Evolutionary conservation across 2,113 vertebrate species (phyloP).

Genomic region (Sapayoa aenigma): DNA sequence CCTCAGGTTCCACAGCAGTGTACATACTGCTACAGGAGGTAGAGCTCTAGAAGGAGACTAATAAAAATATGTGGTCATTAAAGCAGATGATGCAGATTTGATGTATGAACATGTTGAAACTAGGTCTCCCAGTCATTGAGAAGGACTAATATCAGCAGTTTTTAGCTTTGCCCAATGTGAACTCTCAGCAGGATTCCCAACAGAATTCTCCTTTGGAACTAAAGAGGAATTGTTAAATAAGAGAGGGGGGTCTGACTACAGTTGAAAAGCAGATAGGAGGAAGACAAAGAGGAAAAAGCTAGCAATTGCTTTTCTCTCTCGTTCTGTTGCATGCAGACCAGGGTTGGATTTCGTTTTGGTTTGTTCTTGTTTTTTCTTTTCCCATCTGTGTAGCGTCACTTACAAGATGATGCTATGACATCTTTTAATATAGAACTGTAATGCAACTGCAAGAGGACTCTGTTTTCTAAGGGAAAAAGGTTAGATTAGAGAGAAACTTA

Average conservation of each 20-base stretch:
- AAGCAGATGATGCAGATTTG: not conserved
- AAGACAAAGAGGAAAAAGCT: not conserved
- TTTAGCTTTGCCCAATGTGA: not conserved
- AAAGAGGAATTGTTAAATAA: not conserved
- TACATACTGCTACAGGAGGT: not conserved
- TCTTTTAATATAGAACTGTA: not conserved
- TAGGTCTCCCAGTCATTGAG: not conserved
- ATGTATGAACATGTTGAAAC: not conserved
- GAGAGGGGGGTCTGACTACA: not conserved
- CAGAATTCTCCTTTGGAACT: not conserved
- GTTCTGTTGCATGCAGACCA: not conserved
- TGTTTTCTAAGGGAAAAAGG: not conserved
- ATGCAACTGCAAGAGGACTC: not conserved
- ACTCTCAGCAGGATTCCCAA: rapidly evolving
- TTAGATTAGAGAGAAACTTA: not conserved
- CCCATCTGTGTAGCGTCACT: not conserved
- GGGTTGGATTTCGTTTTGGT: not conserved
- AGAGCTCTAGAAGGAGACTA: not conserved
- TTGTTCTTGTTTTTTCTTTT: not conserved
- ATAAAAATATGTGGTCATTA: not conserved
- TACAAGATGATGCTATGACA: not conserved
- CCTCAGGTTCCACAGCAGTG: not conserved
- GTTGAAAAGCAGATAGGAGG: not conserved
- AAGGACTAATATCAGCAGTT: not conserved
- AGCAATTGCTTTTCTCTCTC: not conserved